These are phyloP conservation scores for Apaloderma vittatum DNA, from an alignment of 2,113 vertebrate species.

Conservation along the genomic window DNA sequence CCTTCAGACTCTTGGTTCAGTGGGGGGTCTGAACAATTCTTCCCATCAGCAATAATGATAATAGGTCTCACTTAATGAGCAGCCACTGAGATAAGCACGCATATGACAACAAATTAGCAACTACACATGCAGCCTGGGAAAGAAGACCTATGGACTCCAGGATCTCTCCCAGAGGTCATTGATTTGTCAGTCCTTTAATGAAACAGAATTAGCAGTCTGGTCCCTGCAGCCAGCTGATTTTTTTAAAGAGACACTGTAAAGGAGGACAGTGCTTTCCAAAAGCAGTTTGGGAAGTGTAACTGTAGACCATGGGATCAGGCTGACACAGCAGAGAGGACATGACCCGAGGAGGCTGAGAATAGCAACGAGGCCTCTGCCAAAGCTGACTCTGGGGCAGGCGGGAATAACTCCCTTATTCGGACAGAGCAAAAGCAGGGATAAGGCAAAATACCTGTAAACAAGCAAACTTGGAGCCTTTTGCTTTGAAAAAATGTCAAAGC, in stretches of 20 bases:
- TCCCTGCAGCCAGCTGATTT: not conserved
- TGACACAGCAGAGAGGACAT: not conserved
- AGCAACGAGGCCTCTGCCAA: not conserved
- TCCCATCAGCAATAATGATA: not conserved
- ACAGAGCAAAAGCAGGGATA: not conserved
- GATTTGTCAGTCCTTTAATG: not conserved
- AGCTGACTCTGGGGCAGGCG: not conserved
- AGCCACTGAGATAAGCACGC: not conserved
- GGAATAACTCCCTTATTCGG: not conserved
- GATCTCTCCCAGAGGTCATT: not conserved
- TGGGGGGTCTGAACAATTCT: not conserved
- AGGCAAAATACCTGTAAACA: not conserved
- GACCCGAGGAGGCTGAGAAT: not conserved
- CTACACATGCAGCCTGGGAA: not conserved
- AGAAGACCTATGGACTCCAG: not conserved
- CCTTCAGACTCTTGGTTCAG: not conserved
- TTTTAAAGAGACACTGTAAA: not conserved
- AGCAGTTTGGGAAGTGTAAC: not conserved
- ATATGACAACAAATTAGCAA: conserved; percentile 9
- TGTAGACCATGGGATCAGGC: not conserved
- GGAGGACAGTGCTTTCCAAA: not conserved
- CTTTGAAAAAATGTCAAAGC: not conserved
- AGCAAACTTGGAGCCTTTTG: not conserved
- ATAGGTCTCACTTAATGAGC: not conserved
- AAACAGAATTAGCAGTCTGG: not conserved